phyloP scores from a whole-genome alignment of 2,888 invertebrate species.

The Xylota sylvarum region DNA sequence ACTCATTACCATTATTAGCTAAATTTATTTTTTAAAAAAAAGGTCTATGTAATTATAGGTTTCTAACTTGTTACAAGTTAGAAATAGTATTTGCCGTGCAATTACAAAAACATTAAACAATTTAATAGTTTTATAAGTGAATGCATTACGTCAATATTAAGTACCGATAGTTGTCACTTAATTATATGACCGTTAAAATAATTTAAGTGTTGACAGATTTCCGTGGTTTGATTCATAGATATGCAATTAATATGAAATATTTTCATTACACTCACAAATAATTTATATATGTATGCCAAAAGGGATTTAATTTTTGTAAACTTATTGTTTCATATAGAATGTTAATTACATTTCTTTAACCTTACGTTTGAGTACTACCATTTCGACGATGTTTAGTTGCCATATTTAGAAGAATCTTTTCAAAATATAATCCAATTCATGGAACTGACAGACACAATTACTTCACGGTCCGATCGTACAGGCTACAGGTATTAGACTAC shows the following conservation, averaged over 20 bases:
- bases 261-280: neutral
- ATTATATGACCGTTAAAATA: neutral
- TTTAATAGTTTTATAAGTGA: neutral
- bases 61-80: neutral
- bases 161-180: constrained; percentile 1
- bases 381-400: constrained; percentile 42
- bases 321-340: neutral
- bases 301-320: neutral
- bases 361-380: constrained; percentile 53
- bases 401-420: constrained; percentile 33
- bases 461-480: constrained; percentile 41
- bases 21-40: neutral
- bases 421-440: constrained; percentile 18
- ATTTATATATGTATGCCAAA: neutral
- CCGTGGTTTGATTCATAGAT: neutral
- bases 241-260: neutral
- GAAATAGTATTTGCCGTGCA: constrained; percentile 1
- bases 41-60: neutral
- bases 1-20: constrained; percentile 36
- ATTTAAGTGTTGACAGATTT: neutral
- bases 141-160: neutral
- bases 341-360: neutral
- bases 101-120: neutral
- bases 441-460: constrained; percentile 1
- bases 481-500: constrained; percentile 52